Percentiles rank a stretch among this genome's conserved stretches.
phyloP scores from a whole-genome alignment of 2,888 invertebrate species.

The Tiphia femorata region DNA sequence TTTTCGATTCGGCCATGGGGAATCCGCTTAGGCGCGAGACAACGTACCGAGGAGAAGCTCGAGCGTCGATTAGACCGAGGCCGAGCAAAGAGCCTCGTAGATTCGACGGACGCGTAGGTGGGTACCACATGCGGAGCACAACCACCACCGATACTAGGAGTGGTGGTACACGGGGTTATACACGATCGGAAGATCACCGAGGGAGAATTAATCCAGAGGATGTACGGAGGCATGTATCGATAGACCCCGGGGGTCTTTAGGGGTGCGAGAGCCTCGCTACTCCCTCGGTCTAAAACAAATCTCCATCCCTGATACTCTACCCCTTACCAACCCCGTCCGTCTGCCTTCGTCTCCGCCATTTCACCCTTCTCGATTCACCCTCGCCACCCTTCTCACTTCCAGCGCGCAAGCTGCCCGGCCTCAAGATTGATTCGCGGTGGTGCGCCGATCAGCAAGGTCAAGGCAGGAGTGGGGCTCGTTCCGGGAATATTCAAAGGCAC shows the following conservation, averaged over 20 bases:
- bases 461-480: neutral
- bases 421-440: conserved; percentile 27
- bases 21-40: too few relatives aligned
- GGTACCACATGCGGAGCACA: too few relatives aligned
- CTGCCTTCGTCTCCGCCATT: neutral
- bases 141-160: too few relatives aligned
- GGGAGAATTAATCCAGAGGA: neutral
- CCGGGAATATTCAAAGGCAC: conserved; percentile 20
- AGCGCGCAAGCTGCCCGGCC: too few relatives aligned
- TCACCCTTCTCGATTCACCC: too few relatives aligned
- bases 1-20: too few relatives aligned
- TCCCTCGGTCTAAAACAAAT: neutral
- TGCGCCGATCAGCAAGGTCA: conserved; percentile 9
- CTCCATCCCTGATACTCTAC: neutral
- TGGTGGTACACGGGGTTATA: too few relatives aligned
- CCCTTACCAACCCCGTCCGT: neutral
- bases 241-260: neutral
- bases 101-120: too few relatives aligned
- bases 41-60: too few relatives aligned
- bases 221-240: neutral
- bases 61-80: too few relatives aligned
- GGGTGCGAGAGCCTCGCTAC: neutral
- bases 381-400: neutral
- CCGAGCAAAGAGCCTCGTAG: too few relatives aligned
- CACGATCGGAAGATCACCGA: neutral